Conservation (phyloP, 1,140 invertebrate species). For the Aphelenchoides besseyi region DNA sequence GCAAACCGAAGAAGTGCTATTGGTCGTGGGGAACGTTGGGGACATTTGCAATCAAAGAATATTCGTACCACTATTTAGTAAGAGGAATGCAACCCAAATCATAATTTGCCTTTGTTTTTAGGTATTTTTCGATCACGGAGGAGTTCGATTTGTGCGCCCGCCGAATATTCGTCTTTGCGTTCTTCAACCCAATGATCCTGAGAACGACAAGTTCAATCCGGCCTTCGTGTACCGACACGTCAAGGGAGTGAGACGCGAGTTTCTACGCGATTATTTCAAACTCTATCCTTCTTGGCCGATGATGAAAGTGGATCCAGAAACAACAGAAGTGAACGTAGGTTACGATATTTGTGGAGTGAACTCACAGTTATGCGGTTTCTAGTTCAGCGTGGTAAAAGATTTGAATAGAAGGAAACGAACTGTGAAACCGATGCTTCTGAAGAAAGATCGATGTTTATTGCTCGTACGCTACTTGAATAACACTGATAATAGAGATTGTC, state of each 20-base stretch:
- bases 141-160: slow-evolving; percentile 18
- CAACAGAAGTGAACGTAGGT: background rate
- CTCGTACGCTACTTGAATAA: slow-evolving; percentile 15
- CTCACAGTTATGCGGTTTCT: too few species aligned
- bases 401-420: background rate
- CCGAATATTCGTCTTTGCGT: slow-evolving; percentile 12
- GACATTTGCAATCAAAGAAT: slow-evolving; percentile 17
- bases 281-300: slow-evolving; percentile 16
- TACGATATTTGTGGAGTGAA: too few species aligned
- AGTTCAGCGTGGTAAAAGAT: slow-evolving; percentile 5
- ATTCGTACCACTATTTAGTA: slow-evolving; percentile 12
- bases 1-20: background rate
- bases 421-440: background rate
- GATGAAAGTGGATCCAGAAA: slow-evolving; percentile 10
- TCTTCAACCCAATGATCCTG: slow-evolving; percentile 12
- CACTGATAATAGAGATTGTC: background rate
- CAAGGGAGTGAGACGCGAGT: background rate
- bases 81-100: background rate
- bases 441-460: slow-evolving; percentile 14
- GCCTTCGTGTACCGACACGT: slow-evolving; percentile 1
- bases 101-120: background rate
- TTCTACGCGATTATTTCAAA: slow-evolving; percentile 13
- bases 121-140: slow-evolving; percentile 16
- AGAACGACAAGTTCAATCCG: slow-evolving; percentile 13
- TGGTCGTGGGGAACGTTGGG: slow-evolving; percentile 21